These are phyloP conservation scores for Oscheius sp. DNA, from an alignment of 2,888 invertebrate species.

Conservation along the genomic window DNA sequence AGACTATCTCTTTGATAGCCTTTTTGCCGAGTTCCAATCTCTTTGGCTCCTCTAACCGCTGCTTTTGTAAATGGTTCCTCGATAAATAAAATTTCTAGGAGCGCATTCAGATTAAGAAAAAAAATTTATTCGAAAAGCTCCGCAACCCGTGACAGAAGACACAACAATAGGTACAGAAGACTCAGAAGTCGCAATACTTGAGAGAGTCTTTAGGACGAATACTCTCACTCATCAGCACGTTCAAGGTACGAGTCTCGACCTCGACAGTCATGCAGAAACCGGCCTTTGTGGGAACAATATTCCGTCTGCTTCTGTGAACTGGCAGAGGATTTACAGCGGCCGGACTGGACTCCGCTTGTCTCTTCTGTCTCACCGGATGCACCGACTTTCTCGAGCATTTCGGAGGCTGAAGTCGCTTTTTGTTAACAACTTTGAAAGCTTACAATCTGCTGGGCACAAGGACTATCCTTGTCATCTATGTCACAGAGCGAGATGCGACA, in stretches of 20 bases:
- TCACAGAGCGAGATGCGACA: conserved; percentile 71
- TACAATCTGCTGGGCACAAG: conserved; percentile 50
- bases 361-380: conserved; percentile 43
- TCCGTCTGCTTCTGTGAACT: conserved; percentile 35
- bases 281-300: conserved; percentile 54
- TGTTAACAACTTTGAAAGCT: conserved; percentile 6
- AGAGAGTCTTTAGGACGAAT: conserved; percentile 64
- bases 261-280: conserved; percentile 65
- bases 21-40: too few species aligned
- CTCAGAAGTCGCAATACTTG: conserved; percentile 65
- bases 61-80: too few species aligned
- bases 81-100: too few species aligned
- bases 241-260: conserved; percentile 66
- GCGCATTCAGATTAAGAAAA: not conserved
- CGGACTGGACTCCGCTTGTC: conserved; percentile 27
- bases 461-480: conserved; percentile 54
- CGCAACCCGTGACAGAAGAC: not conserved
- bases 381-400: conserved; percentile 47
- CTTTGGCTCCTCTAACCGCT: too few species aligned
- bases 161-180: conserved; percentile 1
- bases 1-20: too few species aligned
- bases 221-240: conserved; percentile 66
- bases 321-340: not conserved
- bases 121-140: not conserved
- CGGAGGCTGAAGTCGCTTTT: conserved; percentile 49